Evolutionary conservation across 2,888 invertebrate genomes (phyloP).

Genomic region (Epsilonema sp.): DNA sequence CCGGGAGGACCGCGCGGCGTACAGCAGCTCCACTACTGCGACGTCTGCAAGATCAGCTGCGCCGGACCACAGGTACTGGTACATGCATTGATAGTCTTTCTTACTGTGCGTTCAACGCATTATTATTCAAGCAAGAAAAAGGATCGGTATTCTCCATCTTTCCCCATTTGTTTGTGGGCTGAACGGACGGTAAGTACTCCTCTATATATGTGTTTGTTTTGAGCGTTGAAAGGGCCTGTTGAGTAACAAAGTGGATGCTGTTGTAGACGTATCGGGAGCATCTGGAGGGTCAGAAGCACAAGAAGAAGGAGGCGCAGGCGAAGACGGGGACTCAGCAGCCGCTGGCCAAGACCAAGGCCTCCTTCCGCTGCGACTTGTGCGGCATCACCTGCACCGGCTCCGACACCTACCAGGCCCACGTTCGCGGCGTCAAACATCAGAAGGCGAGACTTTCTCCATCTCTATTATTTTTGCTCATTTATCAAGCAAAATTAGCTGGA

Average conservation of each 20-base stretch:
- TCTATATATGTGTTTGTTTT: constrained; percentile 8
- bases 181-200: background rate
- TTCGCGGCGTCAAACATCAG: constrained; percentile 90
- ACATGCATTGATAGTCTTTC: too few relatives aligned
- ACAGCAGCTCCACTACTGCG: constrained; percentile 87
- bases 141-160: too few relatives aligned
- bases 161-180: background rate
- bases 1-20: background rate
- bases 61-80: constrained; percentile 54
- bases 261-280: constrained; percentile 72
- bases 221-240: background rate
- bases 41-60: constrained; percentile 94
- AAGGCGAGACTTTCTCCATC: constrained; percentile 46
- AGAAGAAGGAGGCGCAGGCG: constrained; percentile 73
- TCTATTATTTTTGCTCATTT: too few relatives aligned
- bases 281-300: constrained; percentile 93
- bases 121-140: background rate
- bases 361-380: constrained; percentile 81
- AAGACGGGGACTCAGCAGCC: constrained; percentile 40
- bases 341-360: constrained; percentile 31
- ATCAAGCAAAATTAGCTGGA: too few relatives aligned
- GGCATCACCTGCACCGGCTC: constrained; percentile 95
- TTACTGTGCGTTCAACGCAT: too few relatives aligned
- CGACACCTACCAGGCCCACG: constrained; percentile 84
- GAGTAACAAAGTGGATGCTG: background rate